Evolutionary conservation across 1,140 invertebrate species (phyloP).

Genomic region (Paralvinella palmiformis): DNA sequence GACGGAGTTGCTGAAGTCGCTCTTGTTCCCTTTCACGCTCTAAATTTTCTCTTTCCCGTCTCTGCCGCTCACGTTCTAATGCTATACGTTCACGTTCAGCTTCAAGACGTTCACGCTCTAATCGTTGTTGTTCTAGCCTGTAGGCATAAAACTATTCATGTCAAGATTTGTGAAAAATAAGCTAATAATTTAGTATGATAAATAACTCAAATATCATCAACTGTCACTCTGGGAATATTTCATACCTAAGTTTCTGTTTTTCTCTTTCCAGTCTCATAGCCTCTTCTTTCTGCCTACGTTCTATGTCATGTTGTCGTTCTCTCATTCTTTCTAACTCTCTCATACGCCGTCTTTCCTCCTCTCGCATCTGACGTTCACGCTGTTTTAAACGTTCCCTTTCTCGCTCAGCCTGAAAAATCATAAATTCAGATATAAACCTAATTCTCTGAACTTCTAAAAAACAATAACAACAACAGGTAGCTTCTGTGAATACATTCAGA

Average conservation of each 20-base stretch:
- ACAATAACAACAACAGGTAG: too few relatives aligned
- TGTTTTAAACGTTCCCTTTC: conserved; percentile 72
- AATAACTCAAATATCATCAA: not conserved
- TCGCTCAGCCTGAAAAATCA: conserved; percentile 71
- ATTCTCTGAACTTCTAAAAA: too few relatives aligned
- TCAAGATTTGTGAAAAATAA: not conserved
- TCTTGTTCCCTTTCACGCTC: conserved; percentile 76
- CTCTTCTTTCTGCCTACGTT: conserved; percentile 72
- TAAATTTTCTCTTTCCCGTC: conserved; percentile 72
- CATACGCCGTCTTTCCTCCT: conserved; percentile 64
- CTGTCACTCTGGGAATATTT: not conserved
- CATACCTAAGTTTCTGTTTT: conserved; percentile 39
- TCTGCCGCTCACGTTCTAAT: conserved; percentile 72
- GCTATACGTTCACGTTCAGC: conserved; percentile 58
- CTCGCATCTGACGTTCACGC: conserved; percentile 66
- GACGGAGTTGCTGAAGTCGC: too few relatives aligned
- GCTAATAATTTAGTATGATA: not conserved
- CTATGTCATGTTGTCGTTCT: conserved; percentile 66
- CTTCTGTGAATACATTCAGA: too few relatives aligned
- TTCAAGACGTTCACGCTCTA: conserved; percentile 65
- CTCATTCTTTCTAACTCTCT: conserved; percentile 55
- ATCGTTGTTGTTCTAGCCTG: conserved; percentile 65
- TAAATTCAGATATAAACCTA: too few relatives aligned
- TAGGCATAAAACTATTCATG: not conserved
- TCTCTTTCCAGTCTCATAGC: conserved; percentile 64